phyloP scores from a whole-genome alignment of 2,113 vertebrate genomes.

The Cnemophilus loriae region DNA sequence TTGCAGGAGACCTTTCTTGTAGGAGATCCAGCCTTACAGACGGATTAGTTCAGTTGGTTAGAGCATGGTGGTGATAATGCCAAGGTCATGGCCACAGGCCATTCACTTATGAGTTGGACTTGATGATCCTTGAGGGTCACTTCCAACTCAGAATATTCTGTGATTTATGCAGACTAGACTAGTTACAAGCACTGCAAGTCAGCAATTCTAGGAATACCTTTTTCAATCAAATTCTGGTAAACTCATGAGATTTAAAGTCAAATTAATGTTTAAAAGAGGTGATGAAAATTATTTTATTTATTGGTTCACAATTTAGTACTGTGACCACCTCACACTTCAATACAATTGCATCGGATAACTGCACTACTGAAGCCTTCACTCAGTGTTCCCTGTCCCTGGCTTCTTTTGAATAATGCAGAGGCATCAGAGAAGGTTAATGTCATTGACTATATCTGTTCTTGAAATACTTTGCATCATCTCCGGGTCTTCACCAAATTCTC shows the following conservation, averaged over 20 bases:
- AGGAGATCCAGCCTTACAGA: not conserved
- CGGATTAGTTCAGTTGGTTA: constrained; percentile 31
- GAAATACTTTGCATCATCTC: not conserved
- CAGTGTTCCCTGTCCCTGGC: not conserved
- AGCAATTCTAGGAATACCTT: not conserved
- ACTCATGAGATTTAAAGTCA: not conserved
- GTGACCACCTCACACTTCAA: not conserved
- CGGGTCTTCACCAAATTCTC: not conserved
- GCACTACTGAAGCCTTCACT: not conserved
- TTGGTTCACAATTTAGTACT: not conserved
- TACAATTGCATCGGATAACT: not conserved
- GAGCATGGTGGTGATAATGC: constrained; percentile 46
- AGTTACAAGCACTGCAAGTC: not conserved
- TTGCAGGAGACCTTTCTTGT: not conserved
- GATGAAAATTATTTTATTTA: not conserved
- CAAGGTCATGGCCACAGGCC: not conserved
- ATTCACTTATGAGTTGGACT: not conserved
- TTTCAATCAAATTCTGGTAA: not conserved
- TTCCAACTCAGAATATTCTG: not conserved
- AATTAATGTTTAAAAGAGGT: not conserved
- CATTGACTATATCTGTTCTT: not conserved
- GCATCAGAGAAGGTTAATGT: not conserved
- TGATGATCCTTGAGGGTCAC: not conserved
- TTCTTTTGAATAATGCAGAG: not conserved
- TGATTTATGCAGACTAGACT: not conserved